Conservation (phyloP, 2,113 vertebrate genomes). For the Coptodon rendalli region DNA sequence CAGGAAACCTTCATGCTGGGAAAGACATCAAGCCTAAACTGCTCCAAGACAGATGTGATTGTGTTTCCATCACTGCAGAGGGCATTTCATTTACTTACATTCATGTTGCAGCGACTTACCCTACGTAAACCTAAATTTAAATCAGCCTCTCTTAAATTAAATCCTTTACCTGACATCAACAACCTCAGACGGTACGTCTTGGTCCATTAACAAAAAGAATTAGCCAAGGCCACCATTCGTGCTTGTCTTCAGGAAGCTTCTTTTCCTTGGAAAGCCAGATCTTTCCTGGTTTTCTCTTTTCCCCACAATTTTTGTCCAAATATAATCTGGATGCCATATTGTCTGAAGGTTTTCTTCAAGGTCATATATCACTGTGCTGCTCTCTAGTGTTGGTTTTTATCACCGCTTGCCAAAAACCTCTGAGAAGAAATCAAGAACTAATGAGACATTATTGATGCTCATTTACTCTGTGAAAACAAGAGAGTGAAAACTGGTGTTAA, state of each 20-base stretch:
- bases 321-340: neutral
- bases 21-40: constrained; percentile 15
- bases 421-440: neutral
- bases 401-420: neutral
- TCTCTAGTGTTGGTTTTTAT: constrained; percentile 33
- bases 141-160: neutral
- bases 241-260: neutral
- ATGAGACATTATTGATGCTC: neutral
- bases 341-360: neutral
- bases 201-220: neutral
- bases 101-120: neutral
- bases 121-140: neutral
- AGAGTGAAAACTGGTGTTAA: neutral
- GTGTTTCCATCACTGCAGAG: neutral
- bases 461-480: neutral
- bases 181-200: neutral
- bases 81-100: neutral
- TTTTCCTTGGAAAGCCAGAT: neutral
- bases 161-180: neutral
- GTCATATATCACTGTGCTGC: neutral
- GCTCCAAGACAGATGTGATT: neutral
- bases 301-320: neutral
- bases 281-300: neutral
- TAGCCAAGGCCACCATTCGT: neutral
- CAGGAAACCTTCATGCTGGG: constrained; percentile 26